A percentile compares a stretch with the other conserved stretches of the same genome.
Conservation (phyloP, 2,797 vertebrate genomes). For the Diglossa cyanea region DNA sequence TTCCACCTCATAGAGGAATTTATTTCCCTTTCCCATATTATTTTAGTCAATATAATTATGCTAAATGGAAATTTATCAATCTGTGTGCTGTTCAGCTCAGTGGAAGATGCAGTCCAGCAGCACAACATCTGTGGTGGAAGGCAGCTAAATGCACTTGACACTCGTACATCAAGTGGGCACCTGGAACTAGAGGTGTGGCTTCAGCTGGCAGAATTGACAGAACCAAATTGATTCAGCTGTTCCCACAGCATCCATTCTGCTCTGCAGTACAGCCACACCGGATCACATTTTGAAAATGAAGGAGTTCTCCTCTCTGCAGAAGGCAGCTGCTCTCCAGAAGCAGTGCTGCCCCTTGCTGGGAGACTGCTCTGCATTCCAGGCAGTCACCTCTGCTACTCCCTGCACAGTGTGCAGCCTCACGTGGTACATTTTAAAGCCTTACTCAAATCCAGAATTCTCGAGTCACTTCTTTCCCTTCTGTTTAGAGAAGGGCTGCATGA, state of each 20-base stretch:
- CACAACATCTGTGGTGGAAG: not conserved
- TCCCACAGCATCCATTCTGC: not conserved
- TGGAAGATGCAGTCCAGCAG: not conserved
- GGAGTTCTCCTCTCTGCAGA: not conserved
- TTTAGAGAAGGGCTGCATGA: not conserved
- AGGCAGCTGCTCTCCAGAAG: constrained; percentile 23
- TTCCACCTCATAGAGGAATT: not conserved
- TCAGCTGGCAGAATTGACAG: not conserved
- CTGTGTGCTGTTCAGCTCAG: not conserved
- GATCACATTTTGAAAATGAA: not conserved
- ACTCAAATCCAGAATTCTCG: not conserved
- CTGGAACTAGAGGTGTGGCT: not conserved
- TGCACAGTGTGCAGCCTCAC: not conserved
- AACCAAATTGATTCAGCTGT: not conserved
- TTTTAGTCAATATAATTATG: not conserved
- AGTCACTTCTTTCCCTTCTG: not conserved
- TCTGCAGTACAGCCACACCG: not conserved
- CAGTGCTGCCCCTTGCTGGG: constrained; percentile 60
- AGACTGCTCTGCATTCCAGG: constrained; percentile 24
- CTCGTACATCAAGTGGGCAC: not conserved
- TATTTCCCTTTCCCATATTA: not conserved
- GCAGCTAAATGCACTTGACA: not conserved
- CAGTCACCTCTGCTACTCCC: not conserved
- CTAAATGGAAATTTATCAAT: not conserved
- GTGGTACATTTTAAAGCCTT: not conserved